A percentile compares a stretch with the other conserved stretches of the same genome.
phyloP scores from a whole-genome alignment of 2,113 vertebrate species.

The Entelurus aequoreus region DNA sequence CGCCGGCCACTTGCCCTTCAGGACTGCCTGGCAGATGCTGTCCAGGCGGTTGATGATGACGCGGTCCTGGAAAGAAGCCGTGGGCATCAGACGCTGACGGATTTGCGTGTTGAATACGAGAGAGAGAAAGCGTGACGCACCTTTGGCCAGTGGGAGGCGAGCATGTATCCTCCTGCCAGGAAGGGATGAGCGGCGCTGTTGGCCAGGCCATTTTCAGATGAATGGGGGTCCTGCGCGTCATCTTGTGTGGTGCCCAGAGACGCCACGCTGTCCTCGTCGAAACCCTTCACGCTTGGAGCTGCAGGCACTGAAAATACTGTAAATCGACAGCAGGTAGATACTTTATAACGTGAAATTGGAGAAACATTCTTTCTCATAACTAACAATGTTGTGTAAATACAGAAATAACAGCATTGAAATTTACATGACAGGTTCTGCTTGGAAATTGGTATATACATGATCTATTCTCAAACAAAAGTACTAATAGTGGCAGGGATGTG shows the following conservation, averaged over 20 bases:
- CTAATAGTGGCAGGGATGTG: too few species aligned
- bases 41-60: constrained; percentile 98
- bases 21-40: constrained; percentile 95
- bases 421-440: too few species aligned
- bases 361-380: neutral
- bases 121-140: constrained; percentile 54
- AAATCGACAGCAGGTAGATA: too few species aligned
- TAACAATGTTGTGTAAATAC: neutral
- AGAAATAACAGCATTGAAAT: too few species aligned
- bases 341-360: neutral
- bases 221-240: constrained; percentile 88
- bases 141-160: constrained; percentile 97
- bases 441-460: too few species aligned
- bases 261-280: constrained; percentile 93
- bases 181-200: constrained; percentile 79
- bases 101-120: neutral
- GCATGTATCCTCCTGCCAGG: constrained; percentile 88
- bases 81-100: neutral
- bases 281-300: constrained; percentile 82
- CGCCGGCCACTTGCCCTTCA: constrained; percentile 96
- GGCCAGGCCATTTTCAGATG: constrained; percentile 83
- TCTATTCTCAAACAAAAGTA: too few species aligned
- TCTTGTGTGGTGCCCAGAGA: constrained; percentile 89
- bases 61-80: constrained; percentile 77
- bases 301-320: constrained; percentile 65